Conservation (phyloP, 2,797 vertebrate genomes). For the Myripristis murdjan region DNA sequence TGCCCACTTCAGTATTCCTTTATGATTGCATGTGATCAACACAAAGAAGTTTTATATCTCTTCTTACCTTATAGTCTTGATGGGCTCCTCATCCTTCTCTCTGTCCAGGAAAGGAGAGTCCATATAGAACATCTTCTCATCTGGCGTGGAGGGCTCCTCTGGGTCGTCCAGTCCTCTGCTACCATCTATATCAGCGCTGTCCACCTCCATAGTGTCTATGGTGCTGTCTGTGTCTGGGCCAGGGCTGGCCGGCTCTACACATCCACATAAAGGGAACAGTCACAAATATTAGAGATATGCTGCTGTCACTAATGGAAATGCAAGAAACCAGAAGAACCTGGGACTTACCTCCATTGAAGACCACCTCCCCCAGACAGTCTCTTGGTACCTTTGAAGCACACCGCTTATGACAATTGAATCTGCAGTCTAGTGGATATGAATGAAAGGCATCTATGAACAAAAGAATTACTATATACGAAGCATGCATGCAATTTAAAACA, state of each 20-base stretch:
- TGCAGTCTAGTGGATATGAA: constrained; percentile 89
- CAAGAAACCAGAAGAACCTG: not conserved
- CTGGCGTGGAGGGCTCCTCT: constrained; percentile 93
- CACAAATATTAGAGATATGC: not conserved
- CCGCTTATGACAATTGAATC: constrained; percentile 98
- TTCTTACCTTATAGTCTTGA: constrained; percentile 94
- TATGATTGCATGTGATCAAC: not conserved
- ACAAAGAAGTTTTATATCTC: not conserved
- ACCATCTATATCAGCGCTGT: constrained; percentile 92
- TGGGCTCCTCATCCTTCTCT: constrained; percentile 94
- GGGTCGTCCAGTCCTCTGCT: constrained; percentile 91
- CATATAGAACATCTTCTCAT: constrained; percentile 96
- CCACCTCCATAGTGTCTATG: constrained; percentile 98
- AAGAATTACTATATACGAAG: not conserved
- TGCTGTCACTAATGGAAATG: not conserved
- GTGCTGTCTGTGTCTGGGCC: constrained; percentile 94
- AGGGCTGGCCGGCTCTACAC: constrained; percentile 91
- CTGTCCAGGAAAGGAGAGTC: constrained; percentile 92
- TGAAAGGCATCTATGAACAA: not conserved
- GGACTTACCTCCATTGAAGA: constrained; percentile 94
- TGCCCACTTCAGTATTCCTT: not conserved
- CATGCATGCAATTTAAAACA: not conserved
- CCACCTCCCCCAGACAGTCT: constrained; percentile 97
- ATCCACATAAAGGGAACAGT: not conserved
- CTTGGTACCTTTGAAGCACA: constrained; percentile 97